Percentiles rank a stretch among this genome's conserved stretches.
These are phyloP conservation scores for Volucella bombylans DNA, from an alignment of 2,888 invertebrate genomes.

Conservation along the genomic window DNA sequence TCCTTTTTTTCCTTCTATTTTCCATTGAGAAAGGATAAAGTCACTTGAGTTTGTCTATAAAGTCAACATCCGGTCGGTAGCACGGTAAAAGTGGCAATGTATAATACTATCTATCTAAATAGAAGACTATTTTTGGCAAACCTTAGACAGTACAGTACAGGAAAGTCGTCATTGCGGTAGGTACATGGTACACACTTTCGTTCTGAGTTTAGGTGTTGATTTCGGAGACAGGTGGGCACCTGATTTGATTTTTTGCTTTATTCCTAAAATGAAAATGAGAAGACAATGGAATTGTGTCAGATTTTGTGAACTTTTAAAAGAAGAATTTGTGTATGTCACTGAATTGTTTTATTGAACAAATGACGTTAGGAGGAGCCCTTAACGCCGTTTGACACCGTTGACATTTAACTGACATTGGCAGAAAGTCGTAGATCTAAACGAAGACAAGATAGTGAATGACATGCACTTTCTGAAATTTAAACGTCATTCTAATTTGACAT, in stretches of 20 bases:
- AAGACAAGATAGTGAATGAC: no score
- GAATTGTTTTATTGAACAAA: no score
- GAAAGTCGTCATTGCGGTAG: slow-evolving; percentile 25
- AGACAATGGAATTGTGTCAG: not conserved
- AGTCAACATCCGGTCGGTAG: slow-evolving; percentile 56
- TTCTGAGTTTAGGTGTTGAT: slow-evolving; percentile 46
- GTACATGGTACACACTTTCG: slow-evolving; percentile 6
- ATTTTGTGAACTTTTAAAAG: not conserved
- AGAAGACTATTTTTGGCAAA: slow-evolving; percentile 50
- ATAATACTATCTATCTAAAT: not conserved
- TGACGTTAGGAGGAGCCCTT: no score
- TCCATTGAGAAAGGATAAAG: slow-evolving; percentile 35
- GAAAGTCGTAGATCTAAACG: no score
- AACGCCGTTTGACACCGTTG: no score
- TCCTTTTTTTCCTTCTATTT: slow-evolving; percentile 31
- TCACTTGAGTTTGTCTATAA: slow-evolving; percentile 34
- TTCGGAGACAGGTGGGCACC: slow-evolving; percentile 63
- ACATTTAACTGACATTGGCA: no score
- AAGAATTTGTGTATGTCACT: no score
- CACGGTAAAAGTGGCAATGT: not conserved
- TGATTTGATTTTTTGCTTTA: slow-evolving; percentile 18
- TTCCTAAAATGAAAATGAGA: not conserved
- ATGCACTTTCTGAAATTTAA: no score
- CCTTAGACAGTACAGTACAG: slow-evolving; percentile 1
- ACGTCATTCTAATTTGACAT: no score